These are phyloP conservation scores for Megalops atlanticus DNA, from an alignment of 2,113 vertebrate genomes.

Conservation along the genomic window DNA sequence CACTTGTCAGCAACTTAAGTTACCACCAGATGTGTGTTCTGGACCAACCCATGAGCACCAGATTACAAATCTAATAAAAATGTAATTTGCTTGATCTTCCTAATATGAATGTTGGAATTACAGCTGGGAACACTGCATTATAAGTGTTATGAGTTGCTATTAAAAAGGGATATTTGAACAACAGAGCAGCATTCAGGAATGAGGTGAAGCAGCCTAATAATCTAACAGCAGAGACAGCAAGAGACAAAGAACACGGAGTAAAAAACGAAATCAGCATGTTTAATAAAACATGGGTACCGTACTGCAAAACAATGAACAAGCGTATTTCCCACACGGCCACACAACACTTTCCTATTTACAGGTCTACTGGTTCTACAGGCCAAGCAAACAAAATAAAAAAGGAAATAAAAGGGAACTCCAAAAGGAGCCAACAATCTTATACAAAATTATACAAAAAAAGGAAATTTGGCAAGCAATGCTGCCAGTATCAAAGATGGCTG, in stretches of 20 bases:
- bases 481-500: conserved; percentile 70
- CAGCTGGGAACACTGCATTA: background rate
- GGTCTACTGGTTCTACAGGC: conserved; percentile 72
- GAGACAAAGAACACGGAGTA: conserved; percentile 96
- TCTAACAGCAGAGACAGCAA: conserved; percentile 88
- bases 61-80: background rate
- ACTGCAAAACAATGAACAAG: conserved; percentile 89
- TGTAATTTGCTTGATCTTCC: background rate
- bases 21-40: background rate
- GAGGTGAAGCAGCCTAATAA: conserved; percentile 77
- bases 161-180: conserved; percentile 88
- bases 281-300: conserved; percentile 96
- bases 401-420: conserved; percentile 65
- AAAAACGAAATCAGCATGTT: conserved; percentile 92
- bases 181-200: conserved; percentile 75
- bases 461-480: conserved; percentile 75
- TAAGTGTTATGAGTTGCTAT: background rate
- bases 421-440: conserved; percentile 69
- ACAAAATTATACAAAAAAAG: conserved; percentile 72
- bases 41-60: background rate
- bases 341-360: conserved; percentile 81
- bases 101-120: background rate
- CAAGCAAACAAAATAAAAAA: conserved; percentile 64
- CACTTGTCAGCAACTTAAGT: background rate
- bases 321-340: conserved; percentile 78